Evolutionary conservation across 2,113 vertebrate species (phyloP).

Genomic region (Lamprotornis superbus): DNA sequence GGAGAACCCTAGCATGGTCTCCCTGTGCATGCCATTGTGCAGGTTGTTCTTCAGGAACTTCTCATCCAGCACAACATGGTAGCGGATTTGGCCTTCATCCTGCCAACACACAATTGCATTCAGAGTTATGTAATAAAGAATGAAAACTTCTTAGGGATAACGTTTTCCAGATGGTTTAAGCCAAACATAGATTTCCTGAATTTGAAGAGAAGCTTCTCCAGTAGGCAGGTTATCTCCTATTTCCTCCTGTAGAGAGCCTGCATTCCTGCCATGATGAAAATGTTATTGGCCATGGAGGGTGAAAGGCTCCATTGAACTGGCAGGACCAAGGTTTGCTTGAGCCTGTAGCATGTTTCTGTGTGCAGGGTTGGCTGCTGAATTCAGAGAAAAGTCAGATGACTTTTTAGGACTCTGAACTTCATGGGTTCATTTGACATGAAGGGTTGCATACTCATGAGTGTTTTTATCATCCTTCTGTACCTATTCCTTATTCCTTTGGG

Average conservation of each 20-base stretch:
- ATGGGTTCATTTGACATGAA: background rate
- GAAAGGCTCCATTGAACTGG: background rate
- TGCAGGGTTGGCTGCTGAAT: background rate
- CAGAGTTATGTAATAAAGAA: background rate
- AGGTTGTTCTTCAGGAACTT: constrained; percentile 82
- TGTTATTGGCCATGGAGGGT: background rate
- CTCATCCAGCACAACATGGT: constrained; percentile 83
- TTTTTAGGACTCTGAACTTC: background rate
- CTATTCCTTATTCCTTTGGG: background rate
- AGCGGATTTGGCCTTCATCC: constrained; percentile 79
- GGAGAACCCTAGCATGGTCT: constrained; percentile 87
- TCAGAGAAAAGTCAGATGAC: background rate
- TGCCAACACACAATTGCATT: constrained; percentile 36
- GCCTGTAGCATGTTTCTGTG: background rate
- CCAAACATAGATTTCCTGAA: background rate
- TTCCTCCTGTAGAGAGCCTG: background rate
- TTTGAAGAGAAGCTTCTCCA: background rate
- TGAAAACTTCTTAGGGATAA: background rate
- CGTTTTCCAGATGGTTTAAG: background rate
- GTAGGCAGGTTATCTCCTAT: background rate
- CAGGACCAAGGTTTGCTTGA: background rate
- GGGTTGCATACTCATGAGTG: background rate
- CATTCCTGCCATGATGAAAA: background rate
- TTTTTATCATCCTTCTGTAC: background rate
- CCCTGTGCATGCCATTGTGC: constrained; percentile 82